Base-by-base conservation (phyloP, 1,140 invertebrate species). In the Cyclargus thomasi region DNA sequence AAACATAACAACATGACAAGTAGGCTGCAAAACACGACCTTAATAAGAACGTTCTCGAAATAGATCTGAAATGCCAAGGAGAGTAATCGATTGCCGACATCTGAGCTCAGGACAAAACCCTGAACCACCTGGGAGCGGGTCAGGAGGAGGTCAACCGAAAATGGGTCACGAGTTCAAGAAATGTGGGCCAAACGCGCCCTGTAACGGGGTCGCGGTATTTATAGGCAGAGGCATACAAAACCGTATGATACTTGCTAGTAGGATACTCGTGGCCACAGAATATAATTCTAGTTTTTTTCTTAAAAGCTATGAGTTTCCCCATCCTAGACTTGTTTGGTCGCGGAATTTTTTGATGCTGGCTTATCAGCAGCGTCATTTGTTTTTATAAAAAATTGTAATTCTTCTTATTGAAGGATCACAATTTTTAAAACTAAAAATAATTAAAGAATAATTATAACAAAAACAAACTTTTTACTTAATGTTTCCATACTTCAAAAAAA, bases 131-230 rank as follows among this genome's bases (percentile, higher is more conserved):
- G 18, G 55, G 55, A 59, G 20, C 20, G 20, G 55, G 55, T 59
- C 55, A 59, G 55, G 55, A 59, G 18, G 55, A 59, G 55, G 55
- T 59, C 55, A 59, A 20, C 5, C 7, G 17, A 10, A 59, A 59
- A 59, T 59, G 18, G 55, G 55, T 59, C 55, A 59, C 17, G 55
- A 59, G 55, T 59, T 59, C 55, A 59, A 21, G 55, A 47, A 20
- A 20, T 59, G 55, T 59, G 55, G 55, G 55, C 17, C 55, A 59
- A 59, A 59, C 55, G 18, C 55, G 20, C 18, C 55, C 39, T 47
- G 14, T 47, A 47, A 47, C 39, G 11, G 8, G 39, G 39, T 47
- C 39, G 39, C 39, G 39, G 39, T 47, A 47, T 47, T 47, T 47
- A 47, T 16, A 47, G 39, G 39, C 10, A 11, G 14, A 14, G 39